A percentile compares a stretch with the other conserved stretches of the same genome.
These are phyloP conservation scores for Aurelia coerulea DNA, from an alignment of 30 jellyfish, hydroid and myxozoan species.

Conservation along the genomic window DNA sequence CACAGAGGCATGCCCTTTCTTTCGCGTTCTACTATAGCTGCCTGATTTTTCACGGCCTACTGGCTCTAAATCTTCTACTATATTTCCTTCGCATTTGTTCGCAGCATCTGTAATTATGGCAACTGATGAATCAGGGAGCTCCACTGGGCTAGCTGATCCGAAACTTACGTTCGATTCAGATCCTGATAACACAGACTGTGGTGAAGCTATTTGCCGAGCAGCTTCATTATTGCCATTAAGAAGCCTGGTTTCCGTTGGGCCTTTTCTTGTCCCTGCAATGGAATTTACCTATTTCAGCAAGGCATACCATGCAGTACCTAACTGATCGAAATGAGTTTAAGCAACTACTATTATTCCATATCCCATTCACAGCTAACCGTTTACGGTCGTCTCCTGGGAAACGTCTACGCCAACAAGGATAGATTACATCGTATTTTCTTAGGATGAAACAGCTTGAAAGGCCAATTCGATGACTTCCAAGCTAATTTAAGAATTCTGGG, in stretches of 20 bases:
- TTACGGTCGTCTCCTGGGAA: too few species aligned
- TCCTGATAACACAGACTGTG: conserved; percentile 28
- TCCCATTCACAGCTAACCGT: too few species aligned
- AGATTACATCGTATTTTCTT: too few species aligned
- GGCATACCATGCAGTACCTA: too few species aligned
- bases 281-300: too few species aligned
- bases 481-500: too few species aligned
- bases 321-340: too few species aligned
- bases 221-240: conserved; percentile 13
- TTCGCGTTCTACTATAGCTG: background rate
- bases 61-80: background rate
- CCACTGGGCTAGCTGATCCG: conserved; percentile 60
- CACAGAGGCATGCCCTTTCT: too few species aligned
- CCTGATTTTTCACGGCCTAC: background rate
- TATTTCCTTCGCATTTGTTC: background rate
- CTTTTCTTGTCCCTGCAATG: background rate
- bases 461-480: too few species aligned
- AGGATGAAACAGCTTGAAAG: too few species aligned
- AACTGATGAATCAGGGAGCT: conserved; percentile 46
- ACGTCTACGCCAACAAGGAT: too few species aligned
- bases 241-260: conserved; percentile 11
- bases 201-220: conserved; percentile 19
- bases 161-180: conserved; percentile 65
- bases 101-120: conserved; percentile 4
- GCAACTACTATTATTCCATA: too few species aligned